Base-by-base conservation (phyloP, 1,140 invertebrate genomes). In the Colletes gigas region DNA sequence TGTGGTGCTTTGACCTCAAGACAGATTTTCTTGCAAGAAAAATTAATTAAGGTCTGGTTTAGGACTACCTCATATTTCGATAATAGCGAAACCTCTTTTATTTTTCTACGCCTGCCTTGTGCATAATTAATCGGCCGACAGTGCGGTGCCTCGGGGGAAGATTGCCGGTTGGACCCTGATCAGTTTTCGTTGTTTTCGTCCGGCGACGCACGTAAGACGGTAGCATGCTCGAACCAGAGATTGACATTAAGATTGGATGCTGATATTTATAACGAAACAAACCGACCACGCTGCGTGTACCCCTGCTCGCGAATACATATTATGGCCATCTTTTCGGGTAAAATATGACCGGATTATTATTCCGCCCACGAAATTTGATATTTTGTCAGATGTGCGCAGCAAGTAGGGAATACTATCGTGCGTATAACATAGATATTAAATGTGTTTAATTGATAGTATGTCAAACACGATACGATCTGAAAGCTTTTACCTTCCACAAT, bases 221-320 rank as follows among this genome's bases (percentile, higher is more conserved):
- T 91, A 90, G 90, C 90, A 12, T 70, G 66, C 68, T 76, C 69
- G 59, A 21, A 68, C 73, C 67, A 70, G 57, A 81, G 81, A 90
- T 90, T 90, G 78, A 81, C 88, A 89, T 89, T 88, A 89, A 89
- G 88, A 91, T 89, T 90, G 73, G 68, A 63, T 19, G 63, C 19
- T 47, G 62, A 63, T 62, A 55, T 72, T 84, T 81, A 71, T 78
- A 78, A 71, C n/a, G 75, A 71, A 71, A 78, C 69, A 55, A 54
- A 73, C 72, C 44, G 72, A 12, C 67, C 68, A 10, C 14, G 76
- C 59, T 63, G 47, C 14, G 47, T 21, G 12, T 12, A 30, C n/a
- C 68, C 17, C 47, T 39, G 47, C 19, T 52, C 50, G 15, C 7
- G 10, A 8, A 60, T 17, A 21, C 47, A 50, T 65, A 62, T 55